A percentile compares a stretch with the other conserved stretches of the same genome.
phyloP scores from a whole-genome alignment of 2,888 invertebrate genomes.

The Drosophila imparisetae region DNA sequence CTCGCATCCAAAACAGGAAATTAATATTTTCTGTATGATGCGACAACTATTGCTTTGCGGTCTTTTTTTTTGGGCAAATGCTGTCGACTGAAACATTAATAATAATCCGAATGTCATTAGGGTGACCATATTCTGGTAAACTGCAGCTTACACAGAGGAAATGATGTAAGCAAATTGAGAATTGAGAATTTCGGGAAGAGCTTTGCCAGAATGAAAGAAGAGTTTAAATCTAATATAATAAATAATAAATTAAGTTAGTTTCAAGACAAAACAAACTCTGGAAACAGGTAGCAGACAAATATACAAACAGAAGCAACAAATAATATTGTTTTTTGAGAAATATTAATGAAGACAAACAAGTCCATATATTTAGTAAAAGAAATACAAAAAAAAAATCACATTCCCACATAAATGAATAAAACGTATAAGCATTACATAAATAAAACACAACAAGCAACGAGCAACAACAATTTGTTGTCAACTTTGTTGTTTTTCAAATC shows the following conservation, averaged over 20 bases:
- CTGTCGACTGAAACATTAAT: conserved; percentile 12
- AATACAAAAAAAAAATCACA: not conserved
- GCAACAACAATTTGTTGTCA: conserved; percentile 69
- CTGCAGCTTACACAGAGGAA: conserved; percentile 20
- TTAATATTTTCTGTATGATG: conserved; percentile 33
- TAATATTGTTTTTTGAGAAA: not conserved
- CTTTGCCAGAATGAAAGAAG: not conserved
- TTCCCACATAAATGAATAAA: not conserved
- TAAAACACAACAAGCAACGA: not conserved
- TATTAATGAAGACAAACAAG: not conserved
- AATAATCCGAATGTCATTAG: conserved; percentile 21
- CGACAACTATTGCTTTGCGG: conserved; percentile 21
- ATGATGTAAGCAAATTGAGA: conserved; percentile 24
- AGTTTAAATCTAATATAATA: not conserved
- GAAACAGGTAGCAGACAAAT: not conserved
- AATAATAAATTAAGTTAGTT: not conserved
- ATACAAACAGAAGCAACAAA: not conserved
- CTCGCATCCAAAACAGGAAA: conserved; percentile 40
- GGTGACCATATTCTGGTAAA: conserved; percentile 17
- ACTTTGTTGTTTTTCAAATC: conserved; percentile 37
- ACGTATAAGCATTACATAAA: conserved; percentile 3
- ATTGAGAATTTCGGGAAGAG: not conserved
- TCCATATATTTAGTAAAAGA: not conserved
- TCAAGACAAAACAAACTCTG: not conserved
- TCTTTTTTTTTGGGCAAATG: not conserved